Evolutionary conservation across 2,797 vertebrate species (phyloP), one percentile per base, ranked within the genome.

Genomic region (Pitangus sulphuratus): DNA sequence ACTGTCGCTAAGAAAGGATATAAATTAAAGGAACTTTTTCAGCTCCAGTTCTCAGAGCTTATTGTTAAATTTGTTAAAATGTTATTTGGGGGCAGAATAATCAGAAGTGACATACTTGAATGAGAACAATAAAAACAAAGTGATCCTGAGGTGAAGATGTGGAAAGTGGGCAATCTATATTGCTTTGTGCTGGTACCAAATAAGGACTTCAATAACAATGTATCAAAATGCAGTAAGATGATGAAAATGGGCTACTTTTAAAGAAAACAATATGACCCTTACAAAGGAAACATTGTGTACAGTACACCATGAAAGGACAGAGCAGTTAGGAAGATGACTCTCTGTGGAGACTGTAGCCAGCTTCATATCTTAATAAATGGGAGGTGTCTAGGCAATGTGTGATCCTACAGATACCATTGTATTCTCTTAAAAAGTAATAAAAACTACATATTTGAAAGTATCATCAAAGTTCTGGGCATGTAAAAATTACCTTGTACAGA

Each of bases 71-170:
- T 8, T 76, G 44, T 65, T 65, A 78, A 95, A 91, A 33, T 44
- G n/a, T 12, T 71, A 65, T 65, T 76, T 95, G 45, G 5, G 9
- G 4, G 35, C 7, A 19, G 37, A 94, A 90, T 92, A 96, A 95
- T 68, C 92, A 70, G 78, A 95, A 96, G 84, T 76, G 57, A 40
- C 66, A 70, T 56, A 78, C 20, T 48, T 33, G 33, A 94, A 92
- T 26, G n/a, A 95, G 75, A 79, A 60, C 31, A 82, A 86, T 71
- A 93, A 81, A 90, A 90, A 82, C 53, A 58, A 92, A 81, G n/a
- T 40, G 47, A 53, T 75, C 81, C 40, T 68, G 68, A 85, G 84
- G 60, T 95, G 69, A 93, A 79, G 15, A 60, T 15, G 47, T n/a
- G 66, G 31, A 71, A 78, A 85, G 48, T 13, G 35, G 30, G 79